Conservation (phyloP, 2,888 invertebrate species). For the Temnothorax rugatulus region DNA sequence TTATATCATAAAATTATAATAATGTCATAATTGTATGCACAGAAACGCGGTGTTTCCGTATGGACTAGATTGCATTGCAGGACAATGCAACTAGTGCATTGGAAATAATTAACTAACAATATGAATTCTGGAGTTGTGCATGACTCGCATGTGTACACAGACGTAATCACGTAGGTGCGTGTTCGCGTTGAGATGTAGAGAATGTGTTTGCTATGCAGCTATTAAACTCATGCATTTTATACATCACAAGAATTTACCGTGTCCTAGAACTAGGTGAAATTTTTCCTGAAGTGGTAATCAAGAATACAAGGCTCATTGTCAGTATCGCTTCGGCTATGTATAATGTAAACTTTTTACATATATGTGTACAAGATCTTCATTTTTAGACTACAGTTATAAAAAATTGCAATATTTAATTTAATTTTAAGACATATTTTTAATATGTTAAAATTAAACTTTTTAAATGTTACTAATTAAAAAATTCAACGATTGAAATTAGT, state of each 20-base stretch:
- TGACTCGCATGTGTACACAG: constrained; percentile 36
- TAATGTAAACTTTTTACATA: neutral
- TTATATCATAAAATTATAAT: constrained; percentile 28
- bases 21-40: constrained; percentile 41
- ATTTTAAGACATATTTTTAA: neutral
- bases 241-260: neutral
- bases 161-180: constrained; percentile 29
- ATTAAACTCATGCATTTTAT: constrained; percentile 43
- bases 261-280: neutral
- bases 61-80: constrained; percentile 32
- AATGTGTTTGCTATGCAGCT: constrained; percentile 44
- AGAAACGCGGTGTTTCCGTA: constrained; percentile 1
- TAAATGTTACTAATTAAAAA: neutral
- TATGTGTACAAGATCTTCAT: neutral
- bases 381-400: neutral
- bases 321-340: neutral
- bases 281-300: neutral
- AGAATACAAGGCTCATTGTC: neutral
- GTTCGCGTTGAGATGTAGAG: constrained; percentile 30
- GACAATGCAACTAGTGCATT: constrained; percentile 32
- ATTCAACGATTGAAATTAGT: neutral
- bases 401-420: neutral
- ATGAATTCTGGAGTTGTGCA: constrained; percentile 40
- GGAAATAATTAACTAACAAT: constrained; percentile 48
- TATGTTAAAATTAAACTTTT: neutral